phyloP scores from a whole-genome alignment of 1,140 invertebrate genomes.

The Psix sp. region DNA sequence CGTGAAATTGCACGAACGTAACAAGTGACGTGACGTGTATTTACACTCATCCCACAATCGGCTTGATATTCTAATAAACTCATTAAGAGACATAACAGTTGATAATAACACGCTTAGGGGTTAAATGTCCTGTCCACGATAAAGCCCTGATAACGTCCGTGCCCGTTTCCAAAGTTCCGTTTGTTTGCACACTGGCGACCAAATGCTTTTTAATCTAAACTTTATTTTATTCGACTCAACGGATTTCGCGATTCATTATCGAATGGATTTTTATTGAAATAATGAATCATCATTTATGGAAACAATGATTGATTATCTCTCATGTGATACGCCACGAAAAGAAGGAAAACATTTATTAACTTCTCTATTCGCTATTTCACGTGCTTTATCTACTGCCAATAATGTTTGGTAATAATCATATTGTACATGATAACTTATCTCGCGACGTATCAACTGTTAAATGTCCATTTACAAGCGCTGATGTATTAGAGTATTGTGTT shows the following conservation, averaged over 20 bases:
- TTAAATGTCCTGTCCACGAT: slow-evolving; percentile 49
- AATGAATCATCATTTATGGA: slow-evolving; percentile 9
- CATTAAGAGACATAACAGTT: slow-evolving; percentile 39
- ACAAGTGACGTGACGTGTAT: slow-evolving; percentile 34
- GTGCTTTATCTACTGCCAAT: slow-evolving; percentile 18
- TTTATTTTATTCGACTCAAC: no score
- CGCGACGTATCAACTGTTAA: slow-evolving; percentile 32
- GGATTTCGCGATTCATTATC: no score
- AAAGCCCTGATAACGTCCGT: slow-evolving; percentile 34
- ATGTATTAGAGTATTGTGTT: slow-evolving; percentile 33
- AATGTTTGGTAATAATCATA: slow-evolving; percentile 28
- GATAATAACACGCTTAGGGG: slow-evolving; percentile 34
- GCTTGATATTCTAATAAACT: slow-evolving; percentile 37
- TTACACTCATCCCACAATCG: slow-evolving; percentile 26
- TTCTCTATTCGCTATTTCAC: no score
- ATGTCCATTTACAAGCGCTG: slow-evolving; percentile 33
- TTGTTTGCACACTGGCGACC: no score
- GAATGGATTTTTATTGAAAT: background rate
- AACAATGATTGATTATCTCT: slow-evolving; percentile 10
- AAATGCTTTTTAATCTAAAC: no score
- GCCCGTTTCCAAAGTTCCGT: no score
- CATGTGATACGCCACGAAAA: slow-evolving; percentile 1
- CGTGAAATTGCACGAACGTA: slow-evolving; percentile 25
- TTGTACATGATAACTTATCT: slow-evolving; percentile 28
- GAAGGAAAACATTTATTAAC: slow-evolving; percentile 3